phyloP scores from a whole-genome alignment of 2,797 vertebrate genomes.

The Dendrocincla tyrannina region DNA sequence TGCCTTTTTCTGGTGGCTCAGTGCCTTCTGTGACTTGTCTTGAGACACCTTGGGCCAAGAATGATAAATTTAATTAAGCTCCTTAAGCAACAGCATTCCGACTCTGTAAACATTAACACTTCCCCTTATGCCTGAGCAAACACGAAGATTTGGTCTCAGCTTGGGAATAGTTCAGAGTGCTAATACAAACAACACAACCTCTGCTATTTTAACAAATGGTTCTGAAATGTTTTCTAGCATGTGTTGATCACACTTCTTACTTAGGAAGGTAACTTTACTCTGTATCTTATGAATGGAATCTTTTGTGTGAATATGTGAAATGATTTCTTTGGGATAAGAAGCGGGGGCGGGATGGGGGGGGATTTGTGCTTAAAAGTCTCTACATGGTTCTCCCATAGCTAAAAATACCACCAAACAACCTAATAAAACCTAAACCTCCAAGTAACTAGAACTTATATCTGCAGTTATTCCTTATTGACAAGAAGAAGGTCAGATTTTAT shows the following conservation, averaged over 20 bases:
- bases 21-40: slow-evolving; percentile 23
- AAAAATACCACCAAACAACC: neutral
- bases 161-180: slow-evolving; percentile 45
- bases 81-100: neutral
- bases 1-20: neutral
- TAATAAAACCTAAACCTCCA: neutral
- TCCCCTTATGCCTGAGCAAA: slow-evolving; percentile 53
- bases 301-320: neutral
- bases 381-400: neutral
- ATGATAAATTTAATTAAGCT: slow-evolving; percentile 19
- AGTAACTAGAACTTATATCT: neutral
- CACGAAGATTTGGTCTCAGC: slow-evolving; percentile 49
- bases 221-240: neutral
- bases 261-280: neutral
- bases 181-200: slow-evolving; percentile 56
- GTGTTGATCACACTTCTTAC: slow-evolving; percentile 1
- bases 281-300: neutral
- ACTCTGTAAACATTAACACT: slow-evolving; percentile 38
- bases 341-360: rapidly evolving
- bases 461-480: neutral
- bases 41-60: neutral
- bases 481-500: neutral
- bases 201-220: slow-evolving; percentile 27
- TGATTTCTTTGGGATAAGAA: neutral
- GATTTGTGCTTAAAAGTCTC: neutral